phyloP scores from a whole-genome alignment of 2,113 vertebrate genomes.

The Gnathonemus longibarbis region DNA sequence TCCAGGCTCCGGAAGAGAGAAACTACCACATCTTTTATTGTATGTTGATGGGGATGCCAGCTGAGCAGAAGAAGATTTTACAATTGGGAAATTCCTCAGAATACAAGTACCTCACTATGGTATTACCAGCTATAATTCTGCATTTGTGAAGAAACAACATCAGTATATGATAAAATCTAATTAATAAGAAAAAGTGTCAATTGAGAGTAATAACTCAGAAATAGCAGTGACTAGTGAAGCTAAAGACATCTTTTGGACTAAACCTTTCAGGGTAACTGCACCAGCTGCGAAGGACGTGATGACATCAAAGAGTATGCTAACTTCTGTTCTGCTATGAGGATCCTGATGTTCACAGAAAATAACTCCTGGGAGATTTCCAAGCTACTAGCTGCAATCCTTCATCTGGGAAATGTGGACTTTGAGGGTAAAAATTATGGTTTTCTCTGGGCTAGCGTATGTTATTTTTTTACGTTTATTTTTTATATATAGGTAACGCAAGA shows the following conservation, averaged over 20 bases:
- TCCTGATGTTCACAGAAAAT: conserved; percentile 75
- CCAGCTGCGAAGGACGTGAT: conserved; percentile 58
- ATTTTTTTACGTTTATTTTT: not conserved
- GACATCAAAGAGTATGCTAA: conserved; percentile 69
- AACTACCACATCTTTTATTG: conserved; percentile 97
- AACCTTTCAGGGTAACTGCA: conserved; percentile 68
- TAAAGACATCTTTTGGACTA: not conserved
- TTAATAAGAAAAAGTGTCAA: not conserved
- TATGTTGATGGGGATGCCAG: conserved; percentile 76
- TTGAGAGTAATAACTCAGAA: not conserved
- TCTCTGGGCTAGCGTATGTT: not conserved
- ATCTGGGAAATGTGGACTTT: conserved; percentile 83
- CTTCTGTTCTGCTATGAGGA: conserved; percentile 76
- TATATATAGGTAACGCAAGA: not conserved
- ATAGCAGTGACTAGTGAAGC: not conserved
- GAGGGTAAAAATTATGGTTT: conserved; percentile 56
- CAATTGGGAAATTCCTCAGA: conserved; percentile 65
- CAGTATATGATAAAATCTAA: not conserved
- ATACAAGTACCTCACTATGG: conserved; percentile 80
- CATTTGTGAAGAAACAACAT: not conserved
- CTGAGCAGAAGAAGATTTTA: conserved; percentile 72
- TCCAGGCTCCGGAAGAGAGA: conserved; percentile 74
- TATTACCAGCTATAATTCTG: conserved; percentile 38
- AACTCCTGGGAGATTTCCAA: conserved; percentile 78
- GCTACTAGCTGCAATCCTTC: conserved; percentile 80